A percentile compares a stretch with the other conserved stretches of the same genome.
Conservation (phyloP, 2,113 vertebrate species). For the Phylloscopus whistleri region DNA sequence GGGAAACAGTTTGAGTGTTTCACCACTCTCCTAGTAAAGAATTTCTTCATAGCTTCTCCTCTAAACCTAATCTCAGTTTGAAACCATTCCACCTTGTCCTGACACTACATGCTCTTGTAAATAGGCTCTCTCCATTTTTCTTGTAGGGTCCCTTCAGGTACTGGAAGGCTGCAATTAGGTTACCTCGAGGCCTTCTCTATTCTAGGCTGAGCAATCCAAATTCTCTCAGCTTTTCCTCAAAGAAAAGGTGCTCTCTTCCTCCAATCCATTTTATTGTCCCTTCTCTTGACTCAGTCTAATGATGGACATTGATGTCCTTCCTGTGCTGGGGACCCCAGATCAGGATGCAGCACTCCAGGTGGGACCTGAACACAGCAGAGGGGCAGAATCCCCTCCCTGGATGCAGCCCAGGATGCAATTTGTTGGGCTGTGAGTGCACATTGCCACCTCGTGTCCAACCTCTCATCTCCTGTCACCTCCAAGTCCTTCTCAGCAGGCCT, state of each 20-base stretch:
- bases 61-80: not conserved
- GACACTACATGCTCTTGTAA: not conserved
- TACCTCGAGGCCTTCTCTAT: not conserved
- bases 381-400: not conserved
- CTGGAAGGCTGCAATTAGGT: not conserved
- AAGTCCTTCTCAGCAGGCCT: not conserved
- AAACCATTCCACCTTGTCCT: not conserved
- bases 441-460: fast-evolving
- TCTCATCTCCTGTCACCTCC: not conserved
- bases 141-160: not conserved
- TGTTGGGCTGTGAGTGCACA: not conserved
- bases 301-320: fast-evolving
- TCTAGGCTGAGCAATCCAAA: not conserved
- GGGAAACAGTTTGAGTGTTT: not conserved
- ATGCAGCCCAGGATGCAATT: not conserved
- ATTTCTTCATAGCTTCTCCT: not conserved
- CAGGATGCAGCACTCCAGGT: not conserved
- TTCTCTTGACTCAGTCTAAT: not conserved
- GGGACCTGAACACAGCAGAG: not conserved
- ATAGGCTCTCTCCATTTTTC: not conserved
- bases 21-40: not conserved
- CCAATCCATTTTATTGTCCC: not conserved
- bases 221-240: not conserved
- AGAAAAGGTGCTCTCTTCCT: too few relatives aligned
- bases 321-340: not conserved